Conservation (phyloP, 2,888 invertebrate species). For the Nephrocerus scutellatus region DNA sequence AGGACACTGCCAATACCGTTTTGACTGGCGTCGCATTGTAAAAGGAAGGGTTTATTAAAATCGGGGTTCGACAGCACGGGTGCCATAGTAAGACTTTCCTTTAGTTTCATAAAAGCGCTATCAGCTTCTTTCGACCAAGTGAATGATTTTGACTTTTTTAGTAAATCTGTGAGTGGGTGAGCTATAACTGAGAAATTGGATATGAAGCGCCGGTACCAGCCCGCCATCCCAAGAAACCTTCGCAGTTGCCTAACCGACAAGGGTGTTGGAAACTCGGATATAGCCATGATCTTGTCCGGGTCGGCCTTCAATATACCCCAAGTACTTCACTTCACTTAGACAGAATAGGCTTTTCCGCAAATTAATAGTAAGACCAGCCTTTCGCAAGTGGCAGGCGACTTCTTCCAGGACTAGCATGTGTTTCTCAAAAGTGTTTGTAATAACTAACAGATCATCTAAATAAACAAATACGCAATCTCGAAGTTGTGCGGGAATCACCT, state of each 20-base stretch:
- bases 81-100: conserved; percentile 4
- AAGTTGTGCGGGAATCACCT: conserved; percentile 3
- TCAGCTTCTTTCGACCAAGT: conserved; percentile 5
- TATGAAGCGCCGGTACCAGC: conserved; percentile 9
- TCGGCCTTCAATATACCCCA: conserved; percentile 7
- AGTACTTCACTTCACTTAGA: neutral
- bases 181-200: conserved; percentile 1
- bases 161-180: neutral
- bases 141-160: conserved; percentile 6
- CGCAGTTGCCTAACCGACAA: conserved; percentile 11
- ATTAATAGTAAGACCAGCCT: conserved; percentile 2
- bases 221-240: conserved; percentile 8
- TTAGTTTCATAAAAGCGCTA: conserved; percentile 9
- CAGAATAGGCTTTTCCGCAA: conserved; percentile 2
- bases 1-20: conserved; percentile 15
- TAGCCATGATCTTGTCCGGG: neutral
- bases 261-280: conserved; percentile 5
- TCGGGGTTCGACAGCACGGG: conserved; percentile 15
- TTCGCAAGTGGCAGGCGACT: neutral
- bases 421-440: neutral
- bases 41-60: conserved; percentile 12
- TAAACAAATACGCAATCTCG: conserved; percentile 2
- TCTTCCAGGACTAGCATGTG: neutral
- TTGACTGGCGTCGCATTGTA: conserved; percentile 18
- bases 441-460: conserved; percentile 2